Evolutionary conservation across 2,888 invertebrate species (phyloP), one percentile per base, ranked within the genome.

Genomic region (Idaea aversata): DNA sequence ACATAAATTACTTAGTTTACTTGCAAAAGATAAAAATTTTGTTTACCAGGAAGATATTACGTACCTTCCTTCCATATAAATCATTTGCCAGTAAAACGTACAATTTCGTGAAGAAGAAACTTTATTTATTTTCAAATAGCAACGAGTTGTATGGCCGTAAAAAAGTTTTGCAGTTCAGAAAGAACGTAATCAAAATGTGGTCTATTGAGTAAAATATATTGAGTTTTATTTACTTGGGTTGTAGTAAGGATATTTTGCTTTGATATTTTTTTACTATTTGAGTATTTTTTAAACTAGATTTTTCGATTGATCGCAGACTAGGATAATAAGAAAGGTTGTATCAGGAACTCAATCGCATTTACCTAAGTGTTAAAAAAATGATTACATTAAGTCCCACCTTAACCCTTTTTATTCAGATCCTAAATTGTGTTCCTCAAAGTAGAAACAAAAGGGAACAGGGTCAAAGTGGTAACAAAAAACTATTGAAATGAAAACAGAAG

Each of bases 101-200:
- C 59, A 69, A 63, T 65, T 67, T 62, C 63, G 62, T 63, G 61
- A 63, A 64, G 58, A 65, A 67, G 61, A 70, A 70, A 69, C 63
- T 70, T 70, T 69, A 61, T 47, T 47, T 70, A 67, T 70, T 69
- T 70, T 69, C 67, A 67, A 70, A 70, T 68, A 59, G 65, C 36
- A 65, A 65, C 62, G 64, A 68, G 65, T 65, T 65, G 69, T 69
- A 70, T 25, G 57, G 65, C 65, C 67, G 67, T 69, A 67, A 70
- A 67, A 69, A 73, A 71, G 67, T 73, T 71, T 57, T n/a, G 38
- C 67, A 64, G 65, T 69, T 70, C 67, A 67, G 57, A 65, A 65
- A 67, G 65, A 38, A 70, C 66, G 67, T 67, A 70, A 63, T 69
- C 70, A 70, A 69, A 70, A 69, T 68, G 67, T 69, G 68, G 63